These are phyloP conservation scores for Mirounga angustirostris DNA, from an alignment of 2,113 vertebrate species.

Conservation along the genomic window DNA sequence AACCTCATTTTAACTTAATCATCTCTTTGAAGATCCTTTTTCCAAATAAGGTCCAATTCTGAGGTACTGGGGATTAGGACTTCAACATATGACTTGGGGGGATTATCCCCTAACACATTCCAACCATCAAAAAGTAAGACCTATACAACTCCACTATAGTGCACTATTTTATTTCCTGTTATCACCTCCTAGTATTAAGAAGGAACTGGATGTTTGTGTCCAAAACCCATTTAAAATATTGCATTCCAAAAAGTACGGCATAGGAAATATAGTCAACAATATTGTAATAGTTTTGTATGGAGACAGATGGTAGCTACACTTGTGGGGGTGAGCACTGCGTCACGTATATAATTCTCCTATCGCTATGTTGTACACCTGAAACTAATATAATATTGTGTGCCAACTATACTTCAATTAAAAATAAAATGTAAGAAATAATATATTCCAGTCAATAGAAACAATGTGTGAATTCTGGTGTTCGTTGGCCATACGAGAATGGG, in stretches of 20 bases:
- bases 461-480: background rate
- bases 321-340: too few species aligned
- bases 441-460: background rate
- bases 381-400: background rate
- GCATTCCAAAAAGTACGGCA: background rate
- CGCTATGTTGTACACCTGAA: background rate
- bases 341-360: too few species aligned
- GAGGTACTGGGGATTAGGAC: background rate
- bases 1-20: too few species aligned
- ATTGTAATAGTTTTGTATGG: background rate
- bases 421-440: background rate
- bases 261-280: background rate
- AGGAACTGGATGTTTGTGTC: background rate
- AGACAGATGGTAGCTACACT: background rate
- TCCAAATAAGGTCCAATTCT: background rate
- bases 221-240: background rate
- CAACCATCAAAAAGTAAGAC: background rate
- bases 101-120: background rate
- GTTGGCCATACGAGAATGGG: accelerated
- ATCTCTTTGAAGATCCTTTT: background rate
- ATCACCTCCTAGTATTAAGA: background rate
- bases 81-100: background rate
- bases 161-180: background rate
- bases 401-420: background rate
- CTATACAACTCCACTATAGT: accelerated